Evolutionary conservation across 1,140 invertebrate genomes (phyloP), one percentile per base, ranked within the genome.

Genomic region (Heliconius congener): DNA sequence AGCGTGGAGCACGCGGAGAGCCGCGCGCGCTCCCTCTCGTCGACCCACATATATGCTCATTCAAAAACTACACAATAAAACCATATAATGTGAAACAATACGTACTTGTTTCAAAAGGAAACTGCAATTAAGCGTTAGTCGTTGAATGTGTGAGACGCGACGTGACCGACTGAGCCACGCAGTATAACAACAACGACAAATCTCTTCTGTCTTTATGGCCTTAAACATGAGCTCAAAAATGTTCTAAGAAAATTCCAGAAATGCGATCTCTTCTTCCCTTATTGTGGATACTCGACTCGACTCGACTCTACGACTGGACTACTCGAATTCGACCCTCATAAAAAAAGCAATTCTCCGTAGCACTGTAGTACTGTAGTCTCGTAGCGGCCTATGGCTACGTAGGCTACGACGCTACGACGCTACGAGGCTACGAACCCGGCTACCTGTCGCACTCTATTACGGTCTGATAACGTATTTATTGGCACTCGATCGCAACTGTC

Each of bases 381-480:
- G 60, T 66, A 66, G 60, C 23, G 11, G 11, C 11, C 42, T 34
- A 46, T 11, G 42, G 11, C 34, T 34, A 34, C 34, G 34, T 34
- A 34, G 42, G 42, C 42, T 13, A 46, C 42, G 42, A 19, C 5
- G 50, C 50, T 52, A 52, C 50, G 4, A 6, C 3, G 57, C 57
- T 66, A 66, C 23, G 57, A 66, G 23, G 23, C 23, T 66, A 66
- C 23, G 60, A 27, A 3, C 73, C 34, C 27, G 66, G 23, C 74
- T 81, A 81, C 80, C 80, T 81, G 80, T 78, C 80, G 80, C 80
- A 81, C 80, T 81, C 80, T 72, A 81, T 81, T 77, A 81, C 57
- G 80, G 72, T 57, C 74, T 81, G 80, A 78, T 77, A 81, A 81
- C 80, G 77, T 81, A 81, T 81, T 77, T 81, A 81, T 81, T 81